phyloP scores from a whole-genome alignment of 2,113 vertebrate genomes.

The Oncorhynchus clarkii region DNA sequence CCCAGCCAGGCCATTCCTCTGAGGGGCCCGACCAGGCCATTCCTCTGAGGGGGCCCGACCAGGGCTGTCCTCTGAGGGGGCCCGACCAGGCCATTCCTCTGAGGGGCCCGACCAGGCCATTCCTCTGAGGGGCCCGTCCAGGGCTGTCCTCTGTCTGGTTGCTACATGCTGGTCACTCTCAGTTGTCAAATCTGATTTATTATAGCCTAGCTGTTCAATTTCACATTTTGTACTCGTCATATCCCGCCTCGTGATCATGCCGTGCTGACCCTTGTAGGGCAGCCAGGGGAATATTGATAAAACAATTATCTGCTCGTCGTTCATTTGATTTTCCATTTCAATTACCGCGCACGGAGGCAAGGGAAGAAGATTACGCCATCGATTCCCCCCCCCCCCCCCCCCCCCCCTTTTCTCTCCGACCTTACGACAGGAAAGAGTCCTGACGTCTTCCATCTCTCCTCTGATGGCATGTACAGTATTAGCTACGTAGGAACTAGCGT shows the following conservation, averaged over 20 bases:
- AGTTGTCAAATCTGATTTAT: constrained; percentile 99
- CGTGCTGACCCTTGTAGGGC: constrained; percentile 99
- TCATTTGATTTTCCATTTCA: constrained; percentile 99
- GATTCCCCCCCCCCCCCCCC: constrained; percentile 78
- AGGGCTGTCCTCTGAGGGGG: background rate
- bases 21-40: background rate
- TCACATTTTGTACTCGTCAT: constrained; percentile 99
- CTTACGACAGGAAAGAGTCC: constrained; percentile 90
- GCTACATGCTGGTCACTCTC: constrained; percentile 98
- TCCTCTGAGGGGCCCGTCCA: too few species aligned
- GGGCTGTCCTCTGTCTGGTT: background rate
- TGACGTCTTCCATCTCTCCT: constrained; percentile 9
- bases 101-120: too few species aligned
- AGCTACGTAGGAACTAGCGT: constrained; percentile 51
- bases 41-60: background rate
- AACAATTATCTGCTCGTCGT: constrained; percentile 99
- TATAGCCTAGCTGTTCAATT: constrained; percentile 99
- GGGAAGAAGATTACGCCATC: constrained; percentile 98
- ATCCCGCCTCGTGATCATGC: constrained; percentile 98
- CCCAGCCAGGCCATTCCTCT: background rate
- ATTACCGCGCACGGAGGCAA: constrained; percentile 98
- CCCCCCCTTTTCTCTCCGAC: constrained; percentile 59
- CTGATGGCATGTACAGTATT: constrained; percentile 62
- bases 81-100: too few species aligned
- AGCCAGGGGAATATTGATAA: constrained; percentile 99